Base-by-base conservation (phyloP, 2,797 vertebrate genomes). In the Betta splendens region DNA sequence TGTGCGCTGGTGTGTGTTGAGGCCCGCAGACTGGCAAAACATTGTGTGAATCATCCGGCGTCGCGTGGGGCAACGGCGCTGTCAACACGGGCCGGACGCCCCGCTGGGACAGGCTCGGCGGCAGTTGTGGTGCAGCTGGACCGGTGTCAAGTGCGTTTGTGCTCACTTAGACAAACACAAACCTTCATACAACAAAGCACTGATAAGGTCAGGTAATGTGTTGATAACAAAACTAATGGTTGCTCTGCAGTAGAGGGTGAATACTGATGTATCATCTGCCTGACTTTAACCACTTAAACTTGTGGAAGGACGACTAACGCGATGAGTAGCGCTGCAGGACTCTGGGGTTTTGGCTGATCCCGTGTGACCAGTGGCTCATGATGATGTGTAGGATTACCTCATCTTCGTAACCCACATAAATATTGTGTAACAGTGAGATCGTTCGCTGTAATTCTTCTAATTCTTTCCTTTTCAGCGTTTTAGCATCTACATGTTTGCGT, bases 41-140 rank as follows among this genome's bases (percentile, higher is more conserved):
- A 63, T 2, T 37, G 57, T 42, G 58, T 70, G 86, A 87, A 73
- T 88, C 86, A 86, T 77, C 52, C n/a, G 50, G 55, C 55, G n/a
- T 79, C 66, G 68, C 57, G n/a, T 39, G 38, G 38, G 62, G 57
- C 71, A 76, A 74, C 72, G 64, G 50, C 58, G 60, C 58, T 75
- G 69, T 85, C 78, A 78, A 82, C 71, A 82, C 46, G 62, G 52
- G 47, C 54, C 67, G 56, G 69, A 59, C 32, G 8, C 61, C 60
- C 73, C 64, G 50, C 61, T 67, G 74, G 71, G 77, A 70, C 69
- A 78, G 81, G 79, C 72, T 72, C 66, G 37, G 28, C 39, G 33
- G 54, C 39, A 44, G 54, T 5, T 32, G 46, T 36, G 50, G 57
- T 69, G 77, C 64, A 67, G 39, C 51, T 37, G 21, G 38, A 56